Percentiles rank a stretch among this genome's conserved stretches.
phyloP scores from a whole-genome alignment of 2,888 invertebrate species.

The Hylaea fasciaria region DNA sequence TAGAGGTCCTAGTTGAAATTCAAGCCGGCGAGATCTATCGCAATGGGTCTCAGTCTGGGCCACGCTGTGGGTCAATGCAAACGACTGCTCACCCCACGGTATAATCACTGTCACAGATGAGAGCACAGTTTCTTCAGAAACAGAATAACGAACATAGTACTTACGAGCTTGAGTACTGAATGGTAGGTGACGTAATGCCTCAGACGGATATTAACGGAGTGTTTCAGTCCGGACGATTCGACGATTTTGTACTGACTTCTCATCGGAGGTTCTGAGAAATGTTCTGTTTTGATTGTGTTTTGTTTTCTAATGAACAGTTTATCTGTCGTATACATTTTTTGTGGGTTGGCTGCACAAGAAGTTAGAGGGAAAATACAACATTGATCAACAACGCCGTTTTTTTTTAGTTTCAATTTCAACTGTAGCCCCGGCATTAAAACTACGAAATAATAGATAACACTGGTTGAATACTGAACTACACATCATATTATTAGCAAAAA shows the following conservation, averaged over 20 bases:
- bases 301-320: too few relatives aligned
- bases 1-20: conserved; percentile 12
- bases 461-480: too few relatives aligned
- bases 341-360: too few relatives aligned
- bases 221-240: conserved; percentile 3
- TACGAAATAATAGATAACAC: too few relatives aligned
- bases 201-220: conserved; percentile 20
- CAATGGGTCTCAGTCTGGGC: conserved; percentile 23
- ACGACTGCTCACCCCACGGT: conserved; percentile 16
- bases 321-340: too few relatives aligned
- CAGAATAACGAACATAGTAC: neutral
- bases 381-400: too few relatives aligned
- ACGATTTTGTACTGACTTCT: conserved; percentile 6
- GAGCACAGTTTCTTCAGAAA: neutral
- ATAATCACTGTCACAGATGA: neutral
- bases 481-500: too few relatives aligned
- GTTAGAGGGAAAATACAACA: too few relatives aligned
- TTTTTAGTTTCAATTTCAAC: too few relatives aligned
- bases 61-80: conserved; percentile 48
- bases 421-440: too few relatives aligned
- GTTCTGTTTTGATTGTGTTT: neutral
- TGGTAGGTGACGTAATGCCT: conserved; percentile 31
- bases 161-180: neutral
- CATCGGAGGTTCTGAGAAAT: conserved; percentile 7
- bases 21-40: conserved; percentile 24